Evolutionary conservation across 2,888 invertebrate genomes (phyloP), one percentile per base, ranked within the genome.

Genomic region (Hipparchia sbordonii): DNA sequence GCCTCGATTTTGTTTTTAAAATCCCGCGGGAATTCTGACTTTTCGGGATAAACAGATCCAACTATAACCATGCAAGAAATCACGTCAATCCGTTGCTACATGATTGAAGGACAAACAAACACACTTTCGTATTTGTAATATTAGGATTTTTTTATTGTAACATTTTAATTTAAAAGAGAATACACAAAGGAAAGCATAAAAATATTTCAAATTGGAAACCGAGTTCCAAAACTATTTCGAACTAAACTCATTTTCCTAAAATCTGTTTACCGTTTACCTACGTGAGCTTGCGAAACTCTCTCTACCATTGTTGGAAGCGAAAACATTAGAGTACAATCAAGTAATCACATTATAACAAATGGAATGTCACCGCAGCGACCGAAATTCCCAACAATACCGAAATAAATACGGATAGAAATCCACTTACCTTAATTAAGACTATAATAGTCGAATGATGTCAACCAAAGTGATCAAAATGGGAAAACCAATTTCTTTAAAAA

Each of bases 401-500:
- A 61, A 61, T 69, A 69, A 69, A 61, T 52, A 82, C 85, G 82
- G 88, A 89, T 88, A 87, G 83, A 84, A 86, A 87, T 86, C 88
- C 89, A 89, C 89, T 90, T 85, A 87, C 85, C 81, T 85, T 88
- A 87, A 90, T 90, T 87, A 89, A 87, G 84, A 83, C 81, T 69
- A 69, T 48, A 82, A 82, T 85, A 86, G 85, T 83, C 82, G 80
- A 87, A 84, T 82, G 82, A 80, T 82, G 85, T 84, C 84, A 69
- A 52, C 69, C 52, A 52, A 69, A 69, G 61, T 60, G 69, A 83
- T 78, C 61, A 23, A 61, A 61, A 61, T 7, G 60, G 69, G 52
- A 69, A 68, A 88, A 90, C 87, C 91, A 90, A 89, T 92, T 89
- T 89, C 86, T 88, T 87, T 88, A 78, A 84, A 87, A 86, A 87